Evolutionary conservation across 1,140 invertebrate species (phyloP).

Genomic region (Plodia interpunctella): DNA sequence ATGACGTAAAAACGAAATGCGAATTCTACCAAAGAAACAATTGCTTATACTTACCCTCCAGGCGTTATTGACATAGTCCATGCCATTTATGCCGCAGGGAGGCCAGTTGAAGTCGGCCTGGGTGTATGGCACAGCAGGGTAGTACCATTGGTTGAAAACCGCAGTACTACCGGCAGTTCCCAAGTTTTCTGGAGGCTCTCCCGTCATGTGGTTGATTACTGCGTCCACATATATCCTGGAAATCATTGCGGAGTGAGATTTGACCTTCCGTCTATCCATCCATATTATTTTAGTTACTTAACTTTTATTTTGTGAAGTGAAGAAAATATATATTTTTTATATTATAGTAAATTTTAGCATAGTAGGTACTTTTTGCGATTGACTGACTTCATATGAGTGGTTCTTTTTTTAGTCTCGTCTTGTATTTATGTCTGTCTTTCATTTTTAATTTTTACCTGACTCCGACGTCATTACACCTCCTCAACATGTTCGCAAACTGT

Average conservation of each 20-base stretch:
- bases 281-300: no score
- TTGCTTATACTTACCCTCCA: slow-evolving; percentile 61
- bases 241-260: no score
- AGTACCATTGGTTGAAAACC: slow-evolving; percentile 71
- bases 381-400: no score
- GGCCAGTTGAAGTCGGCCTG: slow-evolving; percentile 78
- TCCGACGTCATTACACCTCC: slow-evolving; percentile 84
- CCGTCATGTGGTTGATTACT: slow-evolving; percentile 93
- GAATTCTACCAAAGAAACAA: background rate
- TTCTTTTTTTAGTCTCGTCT: no score
- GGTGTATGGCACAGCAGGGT: slow-evolving; percentile 79
- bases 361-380: no score
- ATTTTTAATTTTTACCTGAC: slow-evolving; percentile 71
- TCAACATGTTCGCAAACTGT: slow-evolving; percentile 86
- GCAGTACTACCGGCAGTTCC: slow-evolving; percentile 81
- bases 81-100: slow-evolving; percentile 75
- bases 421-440: no score
- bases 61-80: slow-evolving; percentile 65
- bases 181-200: slow-evolving; percentile 69
- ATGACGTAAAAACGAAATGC: no score
- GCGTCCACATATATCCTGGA: slow-evolving; percentile 89
- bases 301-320: no score
- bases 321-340: no score
- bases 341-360: no score
- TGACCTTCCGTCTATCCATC: no score